phyloP scores from a whole-genome alignment of 2,797 vertebrate species.

The Trichosurus vulpecula region DNA sequence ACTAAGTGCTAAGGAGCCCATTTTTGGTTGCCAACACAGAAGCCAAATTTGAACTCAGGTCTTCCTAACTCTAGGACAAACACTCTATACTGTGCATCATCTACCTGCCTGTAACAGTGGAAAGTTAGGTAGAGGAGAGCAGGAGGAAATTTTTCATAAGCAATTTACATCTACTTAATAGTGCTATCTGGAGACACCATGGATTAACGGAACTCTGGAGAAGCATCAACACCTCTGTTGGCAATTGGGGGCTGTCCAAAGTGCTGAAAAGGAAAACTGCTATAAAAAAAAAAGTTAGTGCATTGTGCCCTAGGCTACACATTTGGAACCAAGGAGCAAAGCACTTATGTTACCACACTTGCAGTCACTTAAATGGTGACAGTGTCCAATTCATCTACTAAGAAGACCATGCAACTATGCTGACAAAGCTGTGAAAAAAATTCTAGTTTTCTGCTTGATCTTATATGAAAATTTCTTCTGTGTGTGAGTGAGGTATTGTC shows the following conservation, averaged over 20 bases:
- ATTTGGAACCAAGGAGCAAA: neutral
- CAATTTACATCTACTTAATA: neutral
- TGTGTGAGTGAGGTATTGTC: neutral
- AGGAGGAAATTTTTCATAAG: neutral
- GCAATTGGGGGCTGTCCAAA: neutral
- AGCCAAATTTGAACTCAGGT: neutral
- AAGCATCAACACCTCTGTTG: neutral
- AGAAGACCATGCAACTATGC: neutral
- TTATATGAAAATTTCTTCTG: neutral
- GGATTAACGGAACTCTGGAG: neutral
- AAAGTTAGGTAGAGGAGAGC: neutral
- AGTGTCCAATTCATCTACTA: neutral
- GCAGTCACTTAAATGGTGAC: neutral
- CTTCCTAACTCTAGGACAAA: neutral
- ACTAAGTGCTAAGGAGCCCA: too few species aligned
- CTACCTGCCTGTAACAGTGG: neutral
- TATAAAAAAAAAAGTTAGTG: neutral
- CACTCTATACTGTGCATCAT: too few species aligned
- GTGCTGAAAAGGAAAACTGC: neutral
- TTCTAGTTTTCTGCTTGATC: neutral
- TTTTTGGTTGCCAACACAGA: too few species aligned
- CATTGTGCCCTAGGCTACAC: neutral
- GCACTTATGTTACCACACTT: neutral
- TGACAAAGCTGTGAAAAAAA: neutral
- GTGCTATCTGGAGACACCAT: neutral